Conservation (phyloP, 2,888 invertebrate genomes). For the Drosophila fungiperda region DNA sequence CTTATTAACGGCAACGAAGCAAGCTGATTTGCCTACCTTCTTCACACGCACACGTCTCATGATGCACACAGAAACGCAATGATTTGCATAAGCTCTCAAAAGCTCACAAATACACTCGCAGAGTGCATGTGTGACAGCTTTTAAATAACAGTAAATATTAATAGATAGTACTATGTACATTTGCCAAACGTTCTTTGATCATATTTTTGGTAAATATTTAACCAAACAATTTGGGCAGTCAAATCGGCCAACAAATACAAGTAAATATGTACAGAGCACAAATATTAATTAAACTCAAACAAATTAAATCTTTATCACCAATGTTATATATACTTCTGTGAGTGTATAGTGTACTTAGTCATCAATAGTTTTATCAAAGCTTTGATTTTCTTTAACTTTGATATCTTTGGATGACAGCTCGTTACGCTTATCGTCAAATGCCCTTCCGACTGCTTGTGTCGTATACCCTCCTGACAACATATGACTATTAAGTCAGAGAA, state of each 20-base stretch:
- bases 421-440: slow-evolving; percentile 24
- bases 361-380: slow-evolving; percentile 12
- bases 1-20: slow-evolving; percentile 11
- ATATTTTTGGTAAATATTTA: background rate
- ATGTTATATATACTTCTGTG: background rate
- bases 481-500: slow-evolving; percentile 34
- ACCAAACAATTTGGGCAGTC: background rate
- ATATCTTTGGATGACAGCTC: slow-evolving; percentile 17
- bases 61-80: slow-evolving; percentile 14
- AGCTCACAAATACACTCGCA: background rate
- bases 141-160: background rate
- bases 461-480: slow-evolving; percentile 18
- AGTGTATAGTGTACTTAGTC: background rate
- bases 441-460: slow-evolving; percentile 5
- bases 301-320: background rate
- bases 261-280: background rate
- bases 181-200: background rate
- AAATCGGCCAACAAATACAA: background rate
- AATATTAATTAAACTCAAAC: background rate
- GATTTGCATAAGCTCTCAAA: background rate
- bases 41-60: slow-evolving; percentile 43
- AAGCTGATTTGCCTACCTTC: slow-evolving; percentile 8
- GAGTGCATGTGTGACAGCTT: background rate
- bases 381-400: slow-evolving; percentile 5
- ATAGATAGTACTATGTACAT: background rate